Base-by-base conservation (phyloP, 2,888 invertebrate genomes). In the Slavum lentiscoides region DNA sequence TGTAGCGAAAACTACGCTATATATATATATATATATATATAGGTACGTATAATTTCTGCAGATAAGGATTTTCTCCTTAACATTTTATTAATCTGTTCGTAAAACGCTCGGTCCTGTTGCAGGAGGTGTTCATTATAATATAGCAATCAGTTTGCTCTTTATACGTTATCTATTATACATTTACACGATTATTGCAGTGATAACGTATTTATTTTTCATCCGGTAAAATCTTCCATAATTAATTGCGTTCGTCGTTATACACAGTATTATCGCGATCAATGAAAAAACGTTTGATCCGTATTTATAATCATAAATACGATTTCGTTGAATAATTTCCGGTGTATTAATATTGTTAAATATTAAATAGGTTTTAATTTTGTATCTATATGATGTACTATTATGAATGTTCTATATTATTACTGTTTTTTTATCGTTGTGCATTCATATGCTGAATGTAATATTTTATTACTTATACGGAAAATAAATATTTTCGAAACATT, bases 41-140 rank as follows among this genome's bases (percentile, higher is more conserved):
- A 30, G 1, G 4, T 30, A 30, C 30, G 30, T 30, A 30, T 4
- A 30, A 30, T 30, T 30, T 19, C 49, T 61, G 49, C n/a, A 49
- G 23, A 49, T 62, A 73, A 30, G 62, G 19, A 62, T 55, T 21
- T 64, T 74, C 37, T 55, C 64, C 53, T 55, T 49, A 49, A 17
- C 15, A 17, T 74, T 21, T 55, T 37, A 74, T 74, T 64, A 23
- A 39, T 55, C 37, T 21, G 53, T n/a, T 74, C 37, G 62, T 37
- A 9, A 55, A n/a, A 37, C 30, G 30, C 17, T n/a, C n/a, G 13
- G n/a, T 64, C 0, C 64, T 55, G 37, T 49, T 30, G 30, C 30
- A 4, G 4, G 30, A 30, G 30, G 30, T 37, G 64, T 64, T 37
- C 49, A 13, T 7, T 53, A 30, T 30, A n/a, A n/a, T n/a, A 9